phyloP scores from a whole-genome alignment of 1,140 invertebrate species.

The Geopemphigus sp. region DNA sequence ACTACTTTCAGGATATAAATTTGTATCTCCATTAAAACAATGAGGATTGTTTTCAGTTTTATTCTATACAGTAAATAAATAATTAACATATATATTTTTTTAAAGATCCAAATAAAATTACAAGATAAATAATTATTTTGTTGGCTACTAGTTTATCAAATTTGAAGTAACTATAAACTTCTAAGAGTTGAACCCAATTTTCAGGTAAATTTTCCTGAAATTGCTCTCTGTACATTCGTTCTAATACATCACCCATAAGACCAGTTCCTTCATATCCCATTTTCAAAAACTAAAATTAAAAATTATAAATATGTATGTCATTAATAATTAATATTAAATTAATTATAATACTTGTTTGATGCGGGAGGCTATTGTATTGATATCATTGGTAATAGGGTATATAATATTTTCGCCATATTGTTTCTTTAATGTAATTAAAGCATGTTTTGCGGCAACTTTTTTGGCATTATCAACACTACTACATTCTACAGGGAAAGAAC shows the following conservation, averaged over 20 bases:
- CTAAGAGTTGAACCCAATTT: conserved; percentile 31
- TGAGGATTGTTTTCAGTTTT: not conserved
- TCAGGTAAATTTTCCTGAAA: conserved; percentile 24
- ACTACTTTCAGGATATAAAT: not conserved
- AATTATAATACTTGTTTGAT: conserved; percentile 8
- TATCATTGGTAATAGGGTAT: conserved; percentile 36
- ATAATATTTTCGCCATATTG: conserved; percentile 30
- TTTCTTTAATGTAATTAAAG: conserved; percentile 2
- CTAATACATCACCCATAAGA: conserved; percentile 15
- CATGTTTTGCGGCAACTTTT: conserved; percentile 24
- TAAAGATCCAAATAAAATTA: conserved; percentile 8
- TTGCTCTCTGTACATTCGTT: conserved; percentile 30
- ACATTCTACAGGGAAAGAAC: conserved; percentile 35
- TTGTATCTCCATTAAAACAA: not conserved
- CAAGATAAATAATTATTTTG: conserved; percentile 32
- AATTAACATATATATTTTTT: not conserved
- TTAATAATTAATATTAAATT: not conserved
- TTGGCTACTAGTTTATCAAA: conserved; percentile 21
- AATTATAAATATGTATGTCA: not conserved
- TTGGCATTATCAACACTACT: not conserved
- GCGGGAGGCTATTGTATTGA: conserved; percentile 30
- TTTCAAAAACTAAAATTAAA: conserved; percentile 36
- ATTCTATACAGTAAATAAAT: conserved; percentile 1
- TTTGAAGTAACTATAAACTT: conserved; percentile 30
- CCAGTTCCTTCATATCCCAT: not conserved